Percentiles rank a stretch among this genome's conserved stretches.
Evolutionary conservation across 2,797 vertebrate genomes (phyloP).

Genomic region (Gephyroberyx darwinii): DNA sequence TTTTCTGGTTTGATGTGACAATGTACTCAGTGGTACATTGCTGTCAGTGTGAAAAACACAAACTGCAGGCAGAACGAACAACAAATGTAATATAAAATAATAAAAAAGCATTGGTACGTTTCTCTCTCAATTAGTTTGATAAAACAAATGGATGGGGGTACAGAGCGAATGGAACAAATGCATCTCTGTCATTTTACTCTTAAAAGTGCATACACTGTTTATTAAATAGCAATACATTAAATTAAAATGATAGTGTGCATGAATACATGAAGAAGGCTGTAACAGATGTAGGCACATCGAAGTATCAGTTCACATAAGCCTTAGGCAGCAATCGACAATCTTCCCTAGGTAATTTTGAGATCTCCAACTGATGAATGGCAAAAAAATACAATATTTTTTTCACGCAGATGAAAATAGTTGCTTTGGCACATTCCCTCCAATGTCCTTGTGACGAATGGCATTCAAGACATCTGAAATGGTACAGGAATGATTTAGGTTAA

Average conservation of each 20-base stretch:
- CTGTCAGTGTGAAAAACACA: constrained; percentile 70
- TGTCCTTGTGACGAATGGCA: constrained; percentile 71
- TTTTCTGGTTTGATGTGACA: constrained; percentile 67
- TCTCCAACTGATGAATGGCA: constrained; percentile 58
- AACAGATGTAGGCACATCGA: constrained; percentile 92
- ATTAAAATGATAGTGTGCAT: constrained; percentile 88
- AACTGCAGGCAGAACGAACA: constrained; percentile 48
- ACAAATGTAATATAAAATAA: constrained; percentile 51
- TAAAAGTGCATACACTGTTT: constrained; percentile 87
- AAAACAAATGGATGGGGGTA: constrained; percentile 71
- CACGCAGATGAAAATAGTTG: constrained; percentile 77
- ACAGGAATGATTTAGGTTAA: constrained; percentile 65
- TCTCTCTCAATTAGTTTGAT: constrained; percentile 63
- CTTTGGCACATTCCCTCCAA: constrained; percentile 84
- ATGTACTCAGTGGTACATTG: constrained; percentile 72
- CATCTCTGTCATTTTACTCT: constrained; percentile 74
- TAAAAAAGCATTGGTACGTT: constrained; percentile 69
- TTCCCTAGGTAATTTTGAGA: constrained; percentile 69
- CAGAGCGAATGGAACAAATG: constrained; percentile 71
- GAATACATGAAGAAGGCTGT: constrained; percentile 88
- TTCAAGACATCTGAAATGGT: constrained; percentile 78
- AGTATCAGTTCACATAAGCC: constrained; percentile 83
- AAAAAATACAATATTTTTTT: constrained; percentile 26
- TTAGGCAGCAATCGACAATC: constrained; percentile 80
- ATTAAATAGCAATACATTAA: constrained; percentile 94